phyloP scores from a whole-genome alignment of 2,113 vertebrate genomes.

The Nicator chloris region DNA sequence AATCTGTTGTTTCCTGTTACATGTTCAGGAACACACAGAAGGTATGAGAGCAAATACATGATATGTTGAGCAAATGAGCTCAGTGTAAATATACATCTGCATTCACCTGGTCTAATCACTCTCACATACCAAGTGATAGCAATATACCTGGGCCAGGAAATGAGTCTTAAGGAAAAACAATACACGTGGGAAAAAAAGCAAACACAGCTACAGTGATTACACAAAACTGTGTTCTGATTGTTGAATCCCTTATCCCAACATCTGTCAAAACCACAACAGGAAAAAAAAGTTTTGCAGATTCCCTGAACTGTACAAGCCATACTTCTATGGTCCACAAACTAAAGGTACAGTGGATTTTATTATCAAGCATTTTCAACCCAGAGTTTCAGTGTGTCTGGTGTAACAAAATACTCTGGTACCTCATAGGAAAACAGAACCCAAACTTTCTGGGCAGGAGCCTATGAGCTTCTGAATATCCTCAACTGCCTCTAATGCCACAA shows the following conservation, averaged over 20 bases:
- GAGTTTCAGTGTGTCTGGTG: background rate
- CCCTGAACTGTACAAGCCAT: background rate
- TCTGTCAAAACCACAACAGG: background rate
- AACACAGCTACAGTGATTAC: background rate
- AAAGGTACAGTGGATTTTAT: background rate
- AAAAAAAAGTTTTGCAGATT: background rate
- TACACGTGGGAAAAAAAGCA: background rate
- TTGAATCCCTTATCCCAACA: background rate
- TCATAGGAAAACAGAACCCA: background rate
- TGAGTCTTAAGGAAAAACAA: background rate
- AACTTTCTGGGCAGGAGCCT: background rate
- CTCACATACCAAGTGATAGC: background rate
- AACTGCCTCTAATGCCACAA: background rate
- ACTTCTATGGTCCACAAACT: background rate
- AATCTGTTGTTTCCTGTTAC: slow-evolving; percentile 89
- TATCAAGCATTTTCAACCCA: background rate
- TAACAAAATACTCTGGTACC: background rate
- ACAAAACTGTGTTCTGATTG: background rate
- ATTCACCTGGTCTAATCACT: background rate
- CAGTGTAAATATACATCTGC: background rate
- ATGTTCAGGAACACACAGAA: background rate
- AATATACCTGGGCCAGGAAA: background rate
- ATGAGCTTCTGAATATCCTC: background rate
- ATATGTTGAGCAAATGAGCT: background rate
- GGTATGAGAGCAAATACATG: too few species aligned